Evolutionary conservation across 2,888 invertebrate genomes (phyloP).

Genomic region (Diplolepis rosae): DNA sequence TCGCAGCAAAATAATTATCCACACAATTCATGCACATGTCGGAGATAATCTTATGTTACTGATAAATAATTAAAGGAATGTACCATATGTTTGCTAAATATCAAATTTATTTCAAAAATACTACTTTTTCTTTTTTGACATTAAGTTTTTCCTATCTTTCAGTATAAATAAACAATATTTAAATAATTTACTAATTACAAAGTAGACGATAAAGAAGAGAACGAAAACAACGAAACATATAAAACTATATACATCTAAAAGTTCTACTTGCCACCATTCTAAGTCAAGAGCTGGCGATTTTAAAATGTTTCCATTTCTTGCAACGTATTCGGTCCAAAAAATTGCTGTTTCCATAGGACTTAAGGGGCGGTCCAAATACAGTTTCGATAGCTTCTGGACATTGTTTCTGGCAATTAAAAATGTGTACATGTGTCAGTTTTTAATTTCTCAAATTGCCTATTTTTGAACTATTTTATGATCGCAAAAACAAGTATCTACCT

Average conservation of each 20-base stretch:
- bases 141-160: not conserved
- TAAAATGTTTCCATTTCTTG: constrained; percentile 38
- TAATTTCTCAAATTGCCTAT: constrained; percentile 21
- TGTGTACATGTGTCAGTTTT: not conserved
- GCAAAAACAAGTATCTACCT: constrained; percentile 38
- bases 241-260: constrained; percentile 56
- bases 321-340: constrained; percentile 41
- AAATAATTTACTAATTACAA: not conserved
- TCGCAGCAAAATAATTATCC: no score
- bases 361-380: constrained; percentile 38
- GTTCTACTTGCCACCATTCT: constrained; percentile 58
- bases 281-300: constrained; percentile 59
- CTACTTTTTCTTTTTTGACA: not conserved
- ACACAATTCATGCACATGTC: no score
- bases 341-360: constrained; percentile 31
- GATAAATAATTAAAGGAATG: no score
- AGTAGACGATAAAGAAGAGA: not conserved
- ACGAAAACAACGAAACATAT: not conserved
- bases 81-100: no score
- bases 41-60: no score
- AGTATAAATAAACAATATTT: not conserved
- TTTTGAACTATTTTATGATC: not conserved
- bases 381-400: constrained; percentile 30
- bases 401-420: constrained; percentile 34
- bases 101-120: not conserved